These are phyloP conservation scores for Ctenicera cuprea DNA, from an alignment of 2,888 invertebrate species.

Conservation along the genomic window DNA sequence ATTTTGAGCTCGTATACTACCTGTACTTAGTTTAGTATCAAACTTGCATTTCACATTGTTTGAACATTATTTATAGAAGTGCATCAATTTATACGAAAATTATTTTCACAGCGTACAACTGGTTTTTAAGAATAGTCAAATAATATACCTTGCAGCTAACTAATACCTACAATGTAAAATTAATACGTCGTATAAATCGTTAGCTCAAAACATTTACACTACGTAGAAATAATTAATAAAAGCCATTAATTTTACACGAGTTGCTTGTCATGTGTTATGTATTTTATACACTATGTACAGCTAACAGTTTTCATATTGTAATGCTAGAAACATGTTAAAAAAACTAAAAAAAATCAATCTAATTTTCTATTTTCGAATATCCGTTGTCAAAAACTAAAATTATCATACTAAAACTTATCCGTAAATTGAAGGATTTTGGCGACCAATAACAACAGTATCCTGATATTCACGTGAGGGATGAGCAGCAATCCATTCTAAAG, in stretches of 20 bases:
- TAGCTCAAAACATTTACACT: too few species aligned
- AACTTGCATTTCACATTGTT: too few species aligned
- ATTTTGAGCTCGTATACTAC: too few species aligned
- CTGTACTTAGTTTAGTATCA: too few species aligned
- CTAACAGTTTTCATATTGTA: background rate
- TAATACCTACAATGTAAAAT: too few species aligned
- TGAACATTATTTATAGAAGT: too few species aligned
- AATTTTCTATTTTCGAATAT: background rate
- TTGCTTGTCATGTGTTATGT: slow-evolving; percentile 12
- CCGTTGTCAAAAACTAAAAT: background rate
- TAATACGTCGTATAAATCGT: too few species aligned
- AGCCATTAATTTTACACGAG: slow-evolving; percentile 22
- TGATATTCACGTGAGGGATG: slow-evolving; percentile 71
- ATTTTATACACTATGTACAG: slow-evolving; percentile 6
- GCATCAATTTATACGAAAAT: too few species aligned
- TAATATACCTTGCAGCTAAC: too few species aligned
- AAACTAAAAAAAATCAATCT: background rate
- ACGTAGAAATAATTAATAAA: too few species aligned
- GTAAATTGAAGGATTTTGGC: background rate
- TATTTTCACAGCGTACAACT: too few species aligned
- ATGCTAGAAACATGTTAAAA: background rate
- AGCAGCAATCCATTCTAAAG: slow-evolving; percentile 79
- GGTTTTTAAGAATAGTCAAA: too few species aligned
- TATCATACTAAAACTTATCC: slow-evolving; percentile 11
- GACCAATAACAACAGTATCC: background rate